phyloP scores from a whole-genome alignment of 2,888 invertebrate genomes.

The Nebria brevicollis region DNA sequence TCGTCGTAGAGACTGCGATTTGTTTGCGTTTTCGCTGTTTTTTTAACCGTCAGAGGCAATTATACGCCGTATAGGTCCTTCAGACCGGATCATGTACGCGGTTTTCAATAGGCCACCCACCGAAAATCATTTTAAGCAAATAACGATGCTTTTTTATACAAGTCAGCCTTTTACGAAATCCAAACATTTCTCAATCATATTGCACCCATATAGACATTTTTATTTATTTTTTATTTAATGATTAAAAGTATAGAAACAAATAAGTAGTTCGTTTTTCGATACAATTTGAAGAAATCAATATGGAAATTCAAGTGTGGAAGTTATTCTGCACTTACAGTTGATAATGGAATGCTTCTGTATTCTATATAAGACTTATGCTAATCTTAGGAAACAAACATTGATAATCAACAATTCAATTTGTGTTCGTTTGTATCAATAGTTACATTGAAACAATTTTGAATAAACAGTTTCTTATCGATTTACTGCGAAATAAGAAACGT shows the following conservation, averaged over 20 bases:
- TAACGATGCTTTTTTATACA: slow-evolving; percentile 21
- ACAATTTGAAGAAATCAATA: not conserved
- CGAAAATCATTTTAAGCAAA: slow-evolving; percentile 34
- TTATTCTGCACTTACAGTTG: slow-evolving; percentile 37
- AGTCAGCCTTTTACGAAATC: slow-evolving; percentile 25
- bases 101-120: slow-evolving; percentile 3
- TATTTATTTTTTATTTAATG: no score
- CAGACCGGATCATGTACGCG: slow-evolving; percentile 24
- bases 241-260: no score
- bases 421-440: not conserved
- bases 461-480: no score
- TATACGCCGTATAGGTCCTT: slow-evolving; percentile 39
- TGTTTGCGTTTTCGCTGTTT: slow-evolving; percentile 39
- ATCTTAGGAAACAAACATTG: slow-evolving; percentile 37
- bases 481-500: no score
- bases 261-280: no score
- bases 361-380: slow-evolving; percentile 45
- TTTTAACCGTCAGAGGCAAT: slow-evolving; percentile 33
- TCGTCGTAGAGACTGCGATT: slow-evolving; percentile 29
- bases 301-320: not conserved
- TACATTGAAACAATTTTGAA: not conserved
- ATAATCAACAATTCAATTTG: slow-evolving; percentile 10
- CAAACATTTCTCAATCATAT: slow-evolving; percentile 34
- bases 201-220: no score
- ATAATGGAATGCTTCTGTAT: slow-evolving; percentile 45